Evolutionary conservation across 2,888 invertebrate genomes (phyloP).

Genomic region (Iselma pallidipennis): DNA sequence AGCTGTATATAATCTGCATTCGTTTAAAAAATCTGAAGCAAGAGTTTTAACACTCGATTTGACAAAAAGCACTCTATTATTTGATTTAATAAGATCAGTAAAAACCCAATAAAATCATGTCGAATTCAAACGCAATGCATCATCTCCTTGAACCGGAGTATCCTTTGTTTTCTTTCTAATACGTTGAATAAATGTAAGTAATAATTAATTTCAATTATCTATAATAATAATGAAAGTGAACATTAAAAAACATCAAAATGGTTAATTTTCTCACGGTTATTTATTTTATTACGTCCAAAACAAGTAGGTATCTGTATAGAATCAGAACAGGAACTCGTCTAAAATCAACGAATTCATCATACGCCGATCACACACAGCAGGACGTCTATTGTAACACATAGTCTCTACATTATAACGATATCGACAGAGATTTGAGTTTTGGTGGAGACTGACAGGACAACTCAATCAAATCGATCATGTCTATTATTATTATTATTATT

Average conservation of each 20-base stretch:
- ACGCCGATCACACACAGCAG: conserved; percentile 9
- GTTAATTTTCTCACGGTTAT: no score
- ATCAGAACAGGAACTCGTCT: not conserved
- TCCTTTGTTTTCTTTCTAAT: no score
- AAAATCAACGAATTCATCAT: conserved; percentile 6
- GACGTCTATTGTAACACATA: conserved; percentile 16
- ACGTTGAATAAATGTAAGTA: no score
- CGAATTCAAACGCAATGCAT: conserved; percentile 18
- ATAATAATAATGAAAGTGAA: no score
- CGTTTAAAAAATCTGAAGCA: no score
- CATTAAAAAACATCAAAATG: no score
- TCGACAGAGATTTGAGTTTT: conserved; percentile 1
- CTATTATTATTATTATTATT: conserved; percentile 10
- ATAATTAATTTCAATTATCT: no score
- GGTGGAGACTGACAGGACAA: not conserved
- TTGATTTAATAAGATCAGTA: conserved; percentile 18
- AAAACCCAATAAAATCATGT: conserved; percentile 26
- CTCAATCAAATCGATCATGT: conserved; percentile 24
- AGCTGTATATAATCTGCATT: no score
- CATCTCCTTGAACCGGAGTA: conserved; percentile 18
- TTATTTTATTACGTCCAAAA: no score
- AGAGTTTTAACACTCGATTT: conserved; percentile 24
- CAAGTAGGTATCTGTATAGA: no score
- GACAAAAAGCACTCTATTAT: conserved; percentile 29
- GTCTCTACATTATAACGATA: conserved; percentile 22